Evolutionary conservation across 2,797 vertebrate genomes (phyloP).

Genomic region (Tenualosa thibaudeaui): DNA sequence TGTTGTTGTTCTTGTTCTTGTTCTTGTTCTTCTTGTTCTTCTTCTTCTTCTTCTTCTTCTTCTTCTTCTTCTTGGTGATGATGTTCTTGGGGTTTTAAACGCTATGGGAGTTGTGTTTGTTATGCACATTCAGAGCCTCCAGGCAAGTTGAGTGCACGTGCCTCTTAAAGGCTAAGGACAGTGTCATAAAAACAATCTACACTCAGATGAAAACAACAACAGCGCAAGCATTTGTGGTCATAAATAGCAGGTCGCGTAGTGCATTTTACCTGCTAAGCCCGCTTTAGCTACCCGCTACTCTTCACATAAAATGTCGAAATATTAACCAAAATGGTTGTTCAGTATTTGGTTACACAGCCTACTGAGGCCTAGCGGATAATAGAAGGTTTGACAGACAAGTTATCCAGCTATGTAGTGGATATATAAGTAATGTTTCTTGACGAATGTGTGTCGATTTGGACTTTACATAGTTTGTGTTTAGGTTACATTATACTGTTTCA

Average conservation of each 20-base stretch:
- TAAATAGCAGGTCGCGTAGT: not conserved
- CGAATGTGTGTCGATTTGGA: not conserved
- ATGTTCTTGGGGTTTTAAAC: not conserved
- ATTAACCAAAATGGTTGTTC: constrained; percentile 22
- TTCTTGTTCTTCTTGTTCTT: not conserved
- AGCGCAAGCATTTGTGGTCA: not conserved
- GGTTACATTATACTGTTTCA: not conserved
- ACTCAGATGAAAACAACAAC: constrained; percentile 19
- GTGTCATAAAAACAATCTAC: constrained; percentile 18
- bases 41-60: not conserved
- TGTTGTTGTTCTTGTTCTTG: not conserved
- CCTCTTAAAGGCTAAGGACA: constrained; percentile 12
- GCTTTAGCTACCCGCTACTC: not conserved
- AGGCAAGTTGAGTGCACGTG: constrained; percentile 9
- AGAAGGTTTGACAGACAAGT: not conserved
- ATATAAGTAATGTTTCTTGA: not conserved
- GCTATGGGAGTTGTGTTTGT: not conserved
- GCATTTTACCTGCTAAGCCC: not conserved
- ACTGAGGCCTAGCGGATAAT: constrained; percentile 3
- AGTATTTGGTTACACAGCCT: constrained; percentile 21
- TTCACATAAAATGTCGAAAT: constrained; percentile 14
- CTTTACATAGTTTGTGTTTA: not conserved
- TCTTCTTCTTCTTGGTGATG: no score
- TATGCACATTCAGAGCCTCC: not conserved
- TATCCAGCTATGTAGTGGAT: not conserved